These are phyloP conservation scores for Cistogaster globosa DNA, from an alignment of 2,888 invertebrate genomes.

Conservation along the genomic window DNA sequence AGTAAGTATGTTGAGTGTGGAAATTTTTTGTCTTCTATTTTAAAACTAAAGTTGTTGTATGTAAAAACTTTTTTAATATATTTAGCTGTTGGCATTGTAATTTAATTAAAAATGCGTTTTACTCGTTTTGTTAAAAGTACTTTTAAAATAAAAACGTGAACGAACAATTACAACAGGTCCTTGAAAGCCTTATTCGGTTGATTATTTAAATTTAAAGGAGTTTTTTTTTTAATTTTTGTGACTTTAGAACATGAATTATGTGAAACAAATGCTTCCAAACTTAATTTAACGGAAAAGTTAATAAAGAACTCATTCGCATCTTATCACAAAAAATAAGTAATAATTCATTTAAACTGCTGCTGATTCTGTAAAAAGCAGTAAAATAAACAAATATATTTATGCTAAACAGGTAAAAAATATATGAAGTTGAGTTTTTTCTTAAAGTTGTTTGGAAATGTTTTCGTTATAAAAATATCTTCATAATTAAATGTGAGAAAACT, in stretches of 20 bases:
- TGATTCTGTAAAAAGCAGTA: too few relatives aligned
- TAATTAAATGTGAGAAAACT: too few relatives aligned
- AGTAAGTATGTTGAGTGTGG: constrained; percentile 11
- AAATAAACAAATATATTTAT: too few relatives aligned
- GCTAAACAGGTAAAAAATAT: too few relatives aligned
- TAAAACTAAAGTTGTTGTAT: constrained; percentile 1
- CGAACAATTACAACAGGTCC: constrained; percentile 10
- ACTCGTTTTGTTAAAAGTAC: not conserved
- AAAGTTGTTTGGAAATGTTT: too few relatives aligned
- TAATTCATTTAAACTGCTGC: too few relatives aligned
- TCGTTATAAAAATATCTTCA: too few relatives aligned
- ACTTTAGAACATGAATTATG: not conserved
- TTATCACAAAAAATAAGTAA: not conserved
- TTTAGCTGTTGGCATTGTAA: constrained; percentile 60
- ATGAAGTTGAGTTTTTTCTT: too few relatives aligned
- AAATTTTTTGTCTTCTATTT: constrained; percentile 23
- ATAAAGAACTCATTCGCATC: not conserved
- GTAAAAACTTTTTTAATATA: constrained; percentile 25
- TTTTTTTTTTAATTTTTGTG: not conserved
- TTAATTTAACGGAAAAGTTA: not conserved
- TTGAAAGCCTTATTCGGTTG: not conserved
- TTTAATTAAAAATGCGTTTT: constrained; percentile 61
- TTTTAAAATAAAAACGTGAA: not conserved
- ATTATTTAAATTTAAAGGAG: not conserved
- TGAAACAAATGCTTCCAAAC: too few relatives aligned